A percentile compares a stretch with the other conserved stretches of the same genome.
phyloP scores from a whole-genome alignment of 2,888 invertebrate genomes.

The Nudaria mundana region DNA sequence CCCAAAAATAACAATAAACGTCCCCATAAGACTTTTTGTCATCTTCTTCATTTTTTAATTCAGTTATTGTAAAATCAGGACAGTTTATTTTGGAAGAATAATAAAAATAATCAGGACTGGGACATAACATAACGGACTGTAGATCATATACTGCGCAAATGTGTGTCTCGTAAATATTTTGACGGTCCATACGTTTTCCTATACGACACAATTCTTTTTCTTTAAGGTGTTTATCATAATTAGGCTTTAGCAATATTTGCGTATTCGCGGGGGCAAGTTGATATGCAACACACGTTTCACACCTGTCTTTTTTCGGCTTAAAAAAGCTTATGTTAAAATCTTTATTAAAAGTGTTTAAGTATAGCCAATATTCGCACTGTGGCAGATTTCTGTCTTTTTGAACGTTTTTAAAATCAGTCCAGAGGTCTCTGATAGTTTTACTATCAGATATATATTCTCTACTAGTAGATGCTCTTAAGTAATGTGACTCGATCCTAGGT shows the following conservation, averaged over 20 bases:
- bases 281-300: neutral
- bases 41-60: too few species aligned
- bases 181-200: slow-evolving; percentile 11
- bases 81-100: too few species aligned
- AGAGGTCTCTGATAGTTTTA: neutral
- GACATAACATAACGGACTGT: too few species aligned
- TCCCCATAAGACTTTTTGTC: too few species aligned
- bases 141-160: too few species aligned
- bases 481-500: too few species aligned
- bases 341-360: neutral
- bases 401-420: slow-evolving; percentile 11
- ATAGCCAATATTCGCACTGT: neutral
- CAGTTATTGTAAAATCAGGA: too few species aligned
- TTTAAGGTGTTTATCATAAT: neutral
- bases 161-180: slow-evolving; percentile 22
- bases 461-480: too few species aligned
- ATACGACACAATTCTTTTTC: neutral
- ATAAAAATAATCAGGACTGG: too few species aligned
- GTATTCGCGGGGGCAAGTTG: neutral
- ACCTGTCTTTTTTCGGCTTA: neutral
- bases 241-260: neutral
- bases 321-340: neutral
- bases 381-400: slow-evolving; percentile 12
- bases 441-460: too few species aligned
- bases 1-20: too few species aligned